These are phyloP conservation scores for Isurus oxyrinchus DNA, from an alignment of 2,113 vertebrate genomes.

Conservation along the genomic window DNA sequence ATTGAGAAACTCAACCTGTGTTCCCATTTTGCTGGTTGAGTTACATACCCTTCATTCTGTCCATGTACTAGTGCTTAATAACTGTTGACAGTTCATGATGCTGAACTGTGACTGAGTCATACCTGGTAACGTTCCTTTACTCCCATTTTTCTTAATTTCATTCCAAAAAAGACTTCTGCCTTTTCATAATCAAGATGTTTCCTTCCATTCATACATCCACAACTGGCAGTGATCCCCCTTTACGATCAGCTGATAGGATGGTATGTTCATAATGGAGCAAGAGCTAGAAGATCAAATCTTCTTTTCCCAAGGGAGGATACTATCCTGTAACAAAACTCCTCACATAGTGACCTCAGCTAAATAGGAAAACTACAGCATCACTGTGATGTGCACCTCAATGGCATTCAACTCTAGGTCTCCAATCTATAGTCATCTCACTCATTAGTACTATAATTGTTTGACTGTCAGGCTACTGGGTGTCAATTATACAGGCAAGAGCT, in stretches of 20 bases:
- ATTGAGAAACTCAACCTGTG: not conserved
- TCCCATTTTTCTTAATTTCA: not conserved
- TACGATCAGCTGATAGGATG: not conserved
- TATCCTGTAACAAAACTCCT: not conserved
- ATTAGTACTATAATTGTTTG: not conserved
- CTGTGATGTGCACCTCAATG: not conserved
- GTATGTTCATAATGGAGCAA: not conserved
- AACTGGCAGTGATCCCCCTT: not conserved
- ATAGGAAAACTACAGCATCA: not conserved
- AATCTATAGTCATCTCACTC: not conserved
- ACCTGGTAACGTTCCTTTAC: not conserved
- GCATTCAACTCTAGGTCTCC: not conserved
- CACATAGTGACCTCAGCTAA: not conserved
- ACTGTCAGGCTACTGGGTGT: not conserved
- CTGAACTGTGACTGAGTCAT: not conserved
- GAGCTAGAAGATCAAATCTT: not conserved
- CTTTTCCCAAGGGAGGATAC: not conserved
- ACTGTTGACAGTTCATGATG: not conserved
- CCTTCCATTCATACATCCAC: not conserved
- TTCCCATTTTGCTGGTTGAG: not conserved
- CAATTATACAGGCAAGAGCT: not conserved
- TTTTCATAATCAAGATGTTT: not conserved
- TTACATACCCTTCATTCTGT: not conserved
- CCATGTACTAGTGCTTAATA: not conserved
- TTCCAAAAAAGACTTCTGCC: not conserved